Evolutionary conservation across 1,140 invertebrate species (phyloP), one percentile per base, ranked within the genome.

Genomic region (Ruditapes philippinarum): DNA sequence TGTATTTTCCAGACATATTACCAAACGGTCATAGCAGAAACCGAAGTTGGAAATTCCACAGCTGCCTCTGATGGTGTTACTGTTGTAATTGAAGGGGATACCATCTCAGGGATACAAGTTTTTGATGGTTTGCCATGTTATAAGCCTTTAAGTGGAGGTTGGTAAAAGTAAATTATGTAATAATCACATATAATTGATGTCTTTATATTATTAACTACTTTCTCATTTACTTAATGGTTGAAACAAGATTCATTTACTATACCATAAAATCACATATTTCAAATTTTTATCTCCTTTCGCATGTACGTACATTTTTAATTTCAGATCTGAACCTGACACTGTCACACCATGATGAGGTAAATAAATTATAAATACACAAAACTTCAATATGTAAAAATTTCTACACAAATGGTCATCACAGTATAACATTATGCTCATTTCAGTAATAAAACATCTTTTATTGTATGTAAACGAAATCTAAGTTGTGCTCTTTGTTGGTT

Each of bases 11-110:
- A 85, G 83, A 85, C 68, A 85, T 85, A 85, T 17, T 85, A 74
- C 45, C 49, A 74, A 2, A 31, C 22, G 17, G 51, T 85, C 0
- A 85, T 49, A 0, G 83, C 83, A 4, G 14, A n/a, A 25, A 85
- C 68, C n/a, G 33, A 40, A 1, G 78, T 49, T 9, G 87, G 65
- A 1, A 81, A 78, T 54, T 31, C 74, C 3, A 25, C 78, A 0
- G 78, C 54, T 12, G 42, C 33, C 2, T 89, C 87, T 42, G 87
- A 89, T 82, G 87, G 87, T 62, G 78, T 89, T 17, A 89, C 79
- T 40, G 54, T 89, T 54, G 65, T 89, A 0, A 28, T 33, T 42
- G 73, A 49, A 28, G 42, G n/a, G 25, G 73, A 76, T 31, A 9
- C 9, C 25, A 31, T 76, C 31, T 11, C 49, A 9, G 38, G 73